These are phyloP conservation scores for Drosophila asahinai DNA, from an alignment of 1,140 invertebrate species.

Conservation along the genomic window DNA sequence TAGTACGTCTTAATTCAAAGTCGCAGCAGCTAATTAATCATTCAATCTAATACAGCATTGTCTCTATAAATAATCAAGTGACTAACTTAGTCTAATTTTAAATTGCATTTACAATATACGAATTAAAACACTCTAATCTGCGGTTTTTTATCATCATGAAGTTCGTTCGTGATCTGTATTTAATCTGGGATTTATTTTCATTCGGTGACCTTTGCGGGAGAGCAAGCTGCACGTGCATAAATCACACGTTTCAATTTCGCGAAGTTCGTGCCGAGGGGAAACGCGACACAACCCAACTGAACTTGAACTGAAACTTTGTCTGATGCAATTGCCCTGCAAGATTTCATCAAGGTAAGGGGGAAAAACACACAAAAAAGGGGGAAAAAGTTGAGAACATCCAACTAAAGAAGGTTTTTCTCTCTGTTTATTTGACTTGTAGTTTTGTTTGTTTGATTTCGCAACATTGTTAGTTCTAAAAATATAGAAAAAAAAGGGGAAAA, in stretches of 20 bases:
- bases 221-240: constrained; percentile 34
- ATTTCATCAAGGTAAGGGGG: constrained; percentile 12
- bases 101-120: background rate
- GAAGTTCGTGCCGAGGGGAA: constrained; percentile 35
- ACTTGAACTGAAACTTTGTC: constrained; percentile 35
- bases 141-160: constrained; percentile 1
- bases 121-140: background rate
- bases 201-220: constrained; percentile 33
- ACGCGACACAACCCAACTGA: constrained; percentile 18
- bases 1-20: background rate
- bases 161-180: constrained; percentile 41
- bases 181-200: constrained; percentile 11
- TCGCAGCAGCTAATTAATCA: background rate
- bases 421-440: constrained; percentile 19
- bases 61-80: constrained; percentile 5
- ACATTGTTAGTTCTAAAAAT: constrained; percentile 6
- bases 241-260: constrained; percentile 42
- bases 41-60: background rate
- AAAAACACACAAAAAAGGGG: background rate
- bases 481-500: constrained; percentile 2
- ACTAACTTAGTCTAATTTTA: constrained; percentile 1
- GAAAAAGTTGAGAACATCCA: constrained; percentile 27
- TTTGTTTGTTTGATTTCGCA: constrained; percentile 9
- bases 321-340: constrained; percentile 36
- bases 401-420: constrained; percentile 13